Evolutionary conservation across 1,140 invertebrate genomes (phyloP).

Genomic region (Anagrus nilaparvatae): DNA sequence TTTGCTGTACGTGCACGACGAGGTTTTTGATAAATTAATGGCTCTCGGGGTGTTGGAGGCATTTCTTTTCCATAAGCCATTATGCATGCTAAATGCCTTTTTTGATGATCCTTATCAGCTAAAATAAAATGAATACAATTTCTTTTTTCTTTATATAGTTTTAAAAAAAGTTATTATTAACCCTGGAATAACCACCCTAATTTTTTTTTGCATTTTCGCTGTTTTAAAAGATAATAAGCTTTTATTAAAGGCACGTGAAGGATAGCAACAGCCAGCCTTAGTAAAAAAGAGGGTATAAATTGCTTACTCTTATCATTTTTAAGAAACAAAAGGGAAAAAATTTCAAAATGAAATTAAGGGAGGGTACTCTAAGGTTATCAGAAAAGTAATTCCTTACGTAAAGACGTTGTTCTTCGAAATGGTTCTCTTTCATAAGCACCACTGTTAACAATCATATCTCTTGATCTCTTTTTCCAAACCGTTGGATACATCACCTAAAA

Average conservation of each 20-base stretch:
- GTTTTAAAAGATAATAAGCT: too few species aligned
- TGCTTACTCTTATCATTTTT: too few species aligned
- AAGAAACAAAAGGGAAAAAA: too few species aligned
- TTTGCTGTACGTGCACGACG: conserved; percentile 13
- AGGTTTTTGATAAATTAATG: conserved; percentile 19
- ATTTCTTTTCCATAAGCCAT: conserved; percentile 42
- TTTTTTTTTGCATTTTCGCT: too few species aligned
- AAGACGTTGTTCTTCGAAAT: conserved; percentile 32
- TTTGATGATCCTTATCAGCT: conserved; percentile 38
- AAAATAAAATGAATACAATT: too few species aligned
- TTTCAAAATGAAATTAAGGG: too few species aligned
- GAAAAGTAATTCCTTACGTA: conserved; percentile 37
- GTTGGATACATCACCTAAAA: conserved; percentile 14
- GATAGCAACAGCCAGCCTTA: too few species aligned
- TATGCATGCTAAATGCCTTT: conserved; percentile 37
- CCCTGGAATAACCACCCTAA: too few species aligned
- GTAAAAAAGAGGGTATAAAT: too few species aligned
- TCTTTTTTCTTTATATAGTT: conserved; percentile 10
- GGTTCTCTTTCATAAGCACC: conserved; percentile 39
- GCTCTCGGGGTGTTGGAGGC: conserved; percentile 34
- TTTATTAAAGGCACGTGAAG: too few species aligned
- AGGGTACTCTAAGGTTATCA: too few species aligned
- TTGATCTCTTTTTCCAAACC: conserved; percentile 24
- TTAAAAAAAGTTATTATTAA: too few species aligned
- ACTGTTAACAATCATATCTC: conserved; percentile 22